Evolutionary conservation across 2,888 invertebrate species (phyloP), one percentile per base, ranked within the genome.

Genomic region (Drosophila antonietae): DNA sequence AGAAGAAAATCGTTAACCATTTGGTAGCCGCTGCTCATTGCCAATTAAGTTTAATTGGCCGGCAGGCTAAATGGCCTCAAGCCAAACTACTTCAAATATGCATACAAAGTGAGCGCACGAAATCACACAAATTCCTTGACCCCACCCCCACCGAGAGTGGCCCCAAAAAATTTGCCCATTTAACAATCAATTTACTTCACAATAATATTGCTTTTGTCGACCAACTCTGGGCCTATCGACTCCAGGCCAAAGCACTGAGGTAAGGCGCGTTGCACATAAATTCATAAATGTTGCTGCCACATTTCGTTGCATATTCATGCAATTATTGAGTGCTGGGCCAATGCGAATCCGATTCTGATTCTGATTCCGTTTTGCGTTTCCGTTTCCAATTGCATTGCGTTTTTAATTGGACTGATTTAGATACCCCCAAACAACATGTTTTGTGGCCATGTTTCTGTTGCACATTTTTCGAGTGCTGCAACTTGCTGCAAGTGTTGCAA

Each of bases 151-250:
- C 46, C 20, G 20, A 20, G 20, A 20, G 20, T 20, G 20, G 20
- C 20, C 20, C 20, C 20, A 20, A 20, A 64, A 52, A 20, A 37
- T n/a, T 10, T 5, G 12, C 20, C 62, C 78, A 82, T 90, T 90
- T 88, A 87, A 90, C 86, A 90, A 90, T 85, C 89, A 88, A 89
- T 90, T 89, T 90, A 87, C 83, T 89, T 75, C 72, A 61, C 68
- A 74, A 89, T 90, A 89, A 79, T 83, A 83, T 81, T 68, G 75
- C 80, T 68, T 63, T 78, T 78, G 69, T 64, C 49, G 68, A 58
- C 51, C 55, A 41, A 53, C 53, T 46, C 31, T 31, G 51, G 51
- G 55, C 62, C 44, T 14, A 66, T 46, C 59, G 55, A 60, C 23
- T 6, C 46, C 46, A 6, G 7, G 6, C 3, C 10, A 35, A 35